Percentiles rank a stretch among this genome's conserved stretches.
Conservation (phyloP, 2,888 invertebrate genomes). For the Andrena camellia region DNA sequence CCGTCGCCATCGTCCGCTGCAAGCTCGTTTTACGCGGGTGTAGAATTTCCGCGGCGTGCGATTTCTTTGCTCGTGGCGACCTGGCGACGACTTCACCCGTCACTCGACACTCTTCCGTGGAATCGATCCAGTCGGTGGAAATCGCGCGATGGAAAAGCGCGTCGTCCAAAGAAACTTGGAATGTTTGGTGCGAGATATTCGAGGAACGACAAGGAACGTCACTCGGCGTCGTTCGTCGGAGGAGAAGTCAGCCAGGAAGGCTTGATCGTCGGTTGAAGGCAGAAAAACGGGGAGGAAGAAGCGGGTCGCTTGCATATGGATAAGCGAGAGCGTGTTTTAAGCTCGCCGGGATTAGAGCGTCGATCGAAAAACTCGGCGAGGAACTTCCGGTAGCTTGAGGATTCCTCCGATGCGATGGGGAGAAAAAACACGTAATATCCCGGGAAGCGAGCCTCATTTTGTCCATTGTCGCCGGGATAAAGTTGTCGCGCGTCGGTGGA, state of each 20-base stretch:
- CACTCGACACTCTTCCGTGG: conserved; percentile 24
- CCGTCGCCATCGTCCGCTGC: not conserved
- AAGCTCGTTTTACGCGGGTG: conserved; percentile 9
- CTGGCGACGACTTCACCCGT: not conserved
- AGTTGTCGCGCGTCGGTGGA: conserved; percentile 75
- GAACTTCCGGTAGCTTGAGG: conserved; percentile 3
- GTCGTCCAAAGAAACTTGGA: not conserved
- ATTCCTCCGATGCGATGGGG: not conserved
- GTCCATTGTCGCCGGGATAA: conserved; percentile 63
- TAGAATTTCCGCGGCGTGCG: conserved; percentile 24
- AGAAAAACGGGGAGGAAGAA: conserved; percentile 44
- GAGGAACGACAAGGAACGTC: not conserved
- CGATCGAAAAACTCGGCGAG: conserved; percentile 42
- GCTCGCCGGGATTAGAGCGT: conserved; percentile 40
- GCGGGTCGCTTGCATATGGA: conserved; percentile 46
- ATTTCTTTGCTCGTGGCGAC: not conserved
- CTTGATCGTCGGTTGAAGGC: conserved; percentile 47
- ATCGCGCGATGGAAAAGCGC: not conserved
- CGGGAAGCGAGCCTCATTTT: conserved; percentile 46
- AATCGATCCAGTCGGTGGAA: not conserved
- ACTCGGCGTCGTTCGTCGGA: conserved; percentile 1
- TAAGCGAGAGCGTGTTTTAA: conserved; percentile 36
- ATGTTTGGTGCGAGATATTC: conserved; percentile 1
- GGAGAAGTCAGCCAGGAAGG: conserved; percentile 20
- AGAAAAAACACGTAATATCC: conserved; percentile 37